These are phyloP conservation scores for Epizoanthus scotinus DNA, from an alignment of 92 coral and sea anemone genomes.

Conservation along the genomic window DNA sequence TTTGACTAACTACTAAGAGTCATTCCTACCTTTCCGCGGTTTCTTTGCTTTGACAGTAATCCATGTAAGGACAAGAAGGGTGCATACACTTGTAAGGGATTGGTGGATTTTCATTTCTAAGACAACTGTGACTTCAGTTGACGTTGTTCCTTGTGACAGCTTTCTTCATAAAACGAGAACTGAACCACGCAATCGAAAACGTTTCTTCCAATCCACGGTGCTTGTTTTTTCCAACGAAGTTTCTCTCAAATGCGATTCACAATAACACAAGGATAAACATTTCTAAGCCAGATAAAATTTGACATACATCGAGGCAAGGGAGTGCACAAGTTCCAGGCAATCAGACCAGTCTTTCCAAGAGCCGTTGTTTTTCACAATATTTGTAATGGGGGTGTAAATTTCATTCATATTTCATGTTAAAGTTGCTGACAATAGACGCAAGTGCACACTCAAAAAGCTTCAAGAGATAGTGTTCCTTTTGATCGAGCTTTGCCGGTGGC, in stretches of 20 bases:
- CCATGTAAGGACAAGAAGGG: background rate
- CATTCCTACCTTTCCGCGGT: conserved; percentile 8
- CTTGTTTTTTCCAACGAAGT: too few relatives aligned
- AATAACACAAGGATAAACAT: too few relatives aligned
- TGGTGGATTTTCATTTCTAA: background rate
- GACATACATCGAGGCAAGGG: too few relatives aligned
- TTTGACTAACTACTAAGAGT: too few relatives aligned
- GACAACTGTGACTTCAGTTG: background rate
- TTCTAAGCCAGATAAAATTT: too few relatives aligned
- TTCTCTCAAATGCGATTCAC: too few relatives aligned
- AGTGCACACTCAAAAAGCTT: conserved; percentile 3
- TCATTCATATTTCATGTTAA: conserved; percentile 27
- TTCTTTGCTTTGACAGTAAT: conserved; percentile 6
- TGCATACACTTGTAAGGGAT: background rate
- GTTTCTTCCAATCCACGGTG: too few relatives aligned
- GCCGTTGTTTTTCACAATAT: conserved; percentile 28
- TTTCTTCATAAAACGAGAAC: too few relatives aligned
- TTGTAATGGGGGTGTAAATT: conserved; percentile 29
- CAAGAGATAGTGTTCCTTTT: conserved; percentile 15
- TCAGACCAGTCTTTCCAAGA: conserved; percentile 1
- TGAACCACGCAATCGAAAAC: too few relatives aligned
- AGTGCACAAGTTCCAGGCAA: background rate
- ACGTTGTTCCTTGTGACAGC: background rate
- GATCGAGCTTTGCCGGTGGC: conserved; percentile 32
- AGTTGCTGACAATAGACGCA: background rate